phyloP scores from a whole-genome alignment of 2,888 invertebrate species.

The Dicyrtomina minuta region DNA sequence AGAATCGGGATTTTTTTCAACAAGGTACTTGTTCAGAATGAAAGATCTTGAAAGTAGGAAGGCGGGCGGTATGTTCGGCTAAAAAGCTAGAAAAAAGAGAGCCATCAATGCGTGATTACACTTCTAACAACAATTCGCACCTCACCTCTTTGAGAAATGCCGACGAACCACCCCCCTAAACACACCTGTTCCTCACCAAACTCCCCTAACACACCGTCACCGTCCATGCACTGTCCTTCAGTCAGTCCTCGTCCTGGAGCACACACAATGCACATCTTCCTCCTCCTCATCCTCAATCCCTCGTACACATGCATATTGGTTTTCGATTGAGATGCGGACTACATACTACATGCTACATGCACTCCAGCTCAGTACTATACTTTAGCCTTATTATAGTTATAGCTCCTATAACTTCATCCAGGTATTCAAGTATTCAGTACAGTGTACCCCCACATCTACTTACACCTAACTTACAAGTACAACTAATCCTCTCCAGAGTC shows the following conservation, averaged over 20 bases:
- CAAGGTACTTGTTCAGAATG: constrained; percentile 13
- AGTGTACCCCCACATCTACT: too few species aligned
- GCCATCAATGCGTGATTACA: constrained; percentile 54
- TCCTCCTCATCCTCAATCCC: background rate
- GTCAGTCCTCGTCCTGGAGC: background rate
- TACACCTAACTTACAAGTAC: too few species aligned
- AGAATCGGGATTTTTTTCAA: constrained; percentile 5
- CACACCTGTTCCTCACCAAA: constrained; percentile 50
- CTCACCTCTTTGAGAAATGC: constrained; percentile 54
- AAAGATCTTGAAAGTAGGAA: constrained; percentile 41
- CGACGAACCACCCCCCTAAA: constrained; percentile 53
- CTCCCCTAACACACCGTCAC: constrained; percentile 17
- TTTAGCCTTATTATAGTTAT: too few species aligned
- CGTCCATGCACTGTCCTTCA: constrained; percentile 9
- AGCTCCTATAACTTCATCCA: too few species aligned
- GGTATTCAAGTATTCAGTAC: too few species aligned
- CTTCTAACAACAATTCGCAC: constrained; percentile 55
- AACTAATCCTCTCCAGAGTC: too few species aligned
- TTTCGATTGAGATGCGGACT: too few species aligned
- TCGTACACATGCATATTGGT: too few species aligned
- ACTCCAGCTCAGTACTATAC: too few species aligned
- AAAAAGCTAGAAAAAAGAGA: constrained; percentile 53
- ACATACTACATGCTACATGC: too few species aligned
- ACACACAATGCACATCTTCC: constrained; percentile 14
- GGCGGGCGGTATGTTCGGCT: constrained; percentile 49